Evolutionary conservation across 2,113 vertebrate species (phyloP).

Genomic region (Guaruba guarouba): DNA sequence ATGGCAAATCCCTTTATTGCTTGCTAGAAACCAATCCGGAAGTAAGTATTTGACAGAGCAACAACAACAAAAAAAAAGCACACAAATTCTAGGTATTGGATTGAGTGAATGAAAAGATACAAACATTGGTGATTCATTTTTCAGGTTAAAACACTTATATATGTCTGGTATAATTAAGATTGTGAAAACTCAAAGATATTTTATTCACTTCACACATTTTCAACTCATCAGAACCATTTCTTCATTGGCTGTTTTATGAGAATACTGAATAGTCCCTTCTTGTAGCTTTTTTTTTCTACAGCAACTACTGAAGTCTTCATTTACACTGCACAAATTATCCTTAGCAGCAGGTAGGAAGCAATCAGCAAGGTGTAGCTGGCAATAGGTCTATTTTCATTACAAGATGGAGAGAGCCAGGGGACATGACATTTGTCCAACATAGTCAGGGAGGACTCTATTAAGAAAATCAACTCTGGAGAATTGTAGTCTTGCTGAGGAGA

Average conservation of each 20-base stretch:
- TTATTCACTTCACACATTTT: not conserved
- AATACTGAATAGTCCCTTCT: conserved; percentile 16
- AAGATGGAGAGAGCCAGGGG: conserved; percentile 37
- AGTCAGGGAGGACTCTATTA: conserved; percentile 14
- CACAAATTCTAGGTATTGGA: not conserved
- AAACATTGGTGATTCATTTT: not conserved
- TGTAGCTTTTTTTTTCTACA: conserved; percentile 1
- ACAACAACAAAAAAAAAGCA: not conserved
- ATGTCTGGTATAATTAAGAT: not conserved
- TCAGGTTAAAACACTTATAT: not conserved
- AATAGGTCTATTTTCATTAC: conserved; percentile 68
- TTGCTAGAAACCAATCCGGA: not conserved
- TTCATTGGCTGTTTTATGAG: conserved; percentile 10
- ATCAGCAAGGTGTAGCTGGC: conserved; percentile 60
- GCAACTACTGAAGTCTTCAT: conserved; percentile 67
- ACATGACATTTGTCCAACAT: conserved; percentile 64
- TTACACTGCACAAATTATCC: conserved; percentile 71
- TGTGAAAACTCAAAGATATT: not conserved
- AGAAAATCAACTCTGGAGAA: conserved; percentile 27
- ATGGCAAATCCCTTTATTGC: not conserved
- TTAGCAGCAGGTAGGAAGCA: conserved; percentile 69
- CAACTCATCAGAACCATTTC: conserved; percentile 16
- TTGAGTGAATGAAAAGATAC: not conserved
- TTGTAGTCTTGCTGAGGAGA: conserved; percentile 2
- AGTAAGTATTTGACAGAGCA: not conserved